Base-by-base conservation (phyloP, 2,797 vertebrate genomes). In the Anomalospiza imberbis region DNA sequence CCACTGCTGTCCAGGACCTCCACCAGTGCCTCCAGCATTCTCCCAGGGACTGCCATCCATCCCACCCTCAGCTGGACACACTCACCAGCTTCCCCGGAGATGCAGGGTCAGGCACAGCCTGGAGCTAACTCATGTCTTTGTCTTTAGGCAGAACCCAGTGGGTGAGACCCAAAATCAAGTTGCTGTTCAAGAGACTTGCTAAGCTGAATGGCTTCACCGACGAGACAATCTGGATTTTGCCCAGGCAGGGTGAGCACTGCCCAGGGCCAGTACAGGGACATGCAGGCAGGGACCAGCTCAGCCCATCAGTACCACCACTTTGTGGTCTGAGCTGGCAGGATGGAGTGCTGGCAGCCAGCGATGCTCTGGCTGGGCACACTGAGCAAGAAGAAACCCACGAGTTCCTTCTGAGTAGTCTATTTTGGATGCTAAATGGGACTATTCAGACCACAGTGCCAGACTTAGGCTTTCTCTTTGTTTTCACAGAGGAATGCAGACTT, bases 231-330 rank as follows among this genome's bases (percentile, higher is more conserved):
- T 29, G 1, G 70, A 79, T 93, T 4, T 82, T 95, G 51, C 90
- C 94, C 42, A 81, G 85, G 2, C 93, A 96, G 63, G 94, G 96
- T 96, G 53, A 96, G 96, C 36, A 44, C 14, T 57, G 51, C 44
- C 62, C n/a, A 1, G 0, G 38, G 14, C 29, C 32, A 53, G 10
- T 16, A 16, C 1, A 3, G 48, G 57, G 47, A 21, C 9, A 4
- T 1, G 2, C 22, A 3, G 3, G 34, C 63, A 66, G 68, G 54
- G 78, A 62, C n/a, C 57, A 47, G 45, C 38, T 62, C 16, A 3
- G 51, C 28, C 48, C 67, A 40, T 65, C 28, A 3, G 55, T 60
- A 44, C 60, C 45, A 13, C n/a, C 6, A 11, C 71, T 65, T 29
- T 36, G n/a, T 74, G 47, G 45, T 32, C 58, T 65, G 72, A 76